Conservation (phyloP, 2,797 vertebrate genomes). For the Kryptopterus vitreolus region DNA sequence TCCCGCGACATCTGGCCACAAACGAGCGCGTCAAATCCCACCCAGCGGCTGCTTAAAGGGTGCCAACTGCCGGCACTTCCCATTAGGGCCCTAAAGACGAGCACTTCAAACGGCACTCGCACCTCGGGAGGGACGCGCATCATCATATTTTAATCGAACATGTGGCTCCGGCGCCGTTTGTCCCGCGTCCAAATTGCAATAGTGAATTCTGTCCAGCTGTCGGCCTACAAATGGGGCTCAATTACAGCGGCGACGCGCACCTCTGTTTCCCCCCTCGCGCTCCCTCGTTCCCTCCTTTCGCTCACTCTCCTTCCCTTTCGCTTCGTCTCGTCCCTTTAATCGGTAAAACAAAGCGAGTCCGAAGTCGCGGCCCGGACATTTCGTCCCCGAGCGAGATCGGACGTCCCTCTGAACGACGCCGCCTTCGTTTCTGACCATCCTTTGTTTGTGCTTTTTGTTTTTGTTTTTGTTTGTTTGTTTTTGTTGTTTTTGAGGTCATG, state of each 20-base stretch:
- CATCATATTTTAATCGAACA: conserved; percentile 78
- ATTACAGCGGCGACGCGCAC: conserved; percentile 59
- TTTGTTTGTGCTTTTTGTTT: too few relatives aligned
- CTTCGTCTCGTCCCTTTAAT: conserved; percentile 48
- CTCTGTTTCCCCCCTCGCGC: conserved; percentile 40
- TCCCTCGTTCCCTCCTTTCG: conserved; percentile 35
- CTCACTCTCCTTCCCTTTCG: conserved; percentile 27
- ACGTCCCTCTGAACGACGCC: too few relatives aligned
- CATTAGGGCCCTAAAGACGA: conserved; percentile 75
- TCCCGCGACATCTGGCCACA: conserved; percentile 68
- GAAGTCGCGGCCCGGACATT: too few relatives aligned
- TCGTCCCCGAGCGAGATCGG: too few relatives aligned
- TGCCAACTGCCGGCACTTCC: conserved; percentile 66
- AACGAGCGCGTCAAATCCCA: conserved; percentile 63
- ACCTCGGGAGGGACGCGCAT: conserved; percentile 60
- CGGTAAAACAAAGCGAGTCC: conserved; percentile 60
- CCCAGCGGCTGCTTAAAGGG: conserved; percentile 62
- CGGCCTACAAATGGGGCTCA: conserved; percentile 65
- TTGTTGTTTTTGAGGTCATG: background rate
- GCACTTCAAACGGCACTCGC: conserved; percentile 65
- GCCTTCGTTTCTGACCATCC: too few relatives aligned
- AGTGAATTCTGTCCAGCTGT: conserved; percentile 76
- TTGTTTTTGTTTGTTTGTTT: too few relatives aligned
- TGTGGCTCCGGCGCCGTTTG: conserved; percentile 65
- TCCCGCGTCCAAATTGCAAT: conserved; percentile 71